Evolutionary conservation across 2,113 vertebrate species (phyloP), one percentile per base, ranked within the genome.

Genomic region (Cephalopterus ornatus): DNA sequence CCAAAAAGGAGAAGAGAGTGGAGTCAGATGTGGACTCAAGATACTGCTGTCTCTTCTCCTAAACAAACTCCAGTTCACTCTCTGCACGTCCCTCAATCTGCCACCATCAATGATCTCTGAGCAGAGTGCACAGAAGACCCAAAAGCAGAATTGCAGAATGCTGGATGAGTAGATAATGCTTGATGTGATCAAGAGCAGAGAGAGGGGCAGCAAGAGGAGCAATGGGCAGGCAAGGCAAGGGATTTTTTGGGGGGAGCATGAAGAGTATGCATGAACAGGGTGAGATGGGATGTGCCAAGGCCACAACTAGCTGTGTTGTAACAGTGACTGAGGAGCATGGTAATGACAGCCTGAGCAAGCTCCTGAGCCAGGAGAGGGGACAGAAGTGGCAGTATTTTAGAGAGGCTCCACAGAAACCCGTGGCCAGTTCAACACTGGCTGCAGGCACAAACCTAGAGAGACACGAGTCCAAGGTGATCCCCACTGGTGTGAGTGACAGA

Each of bases 251-350:
- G n/a, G n/a, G n/a, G 28, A 62, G 32, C 46, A 53, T 13, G 26
- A 89, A 41, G 30, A 67, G 55, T 3, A 0, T 1, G 3, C 0
- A 0, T 12, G 53, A 83, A 39, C 14, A 41, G 37, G 20, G 10
- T 30, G 47, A 93, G 74, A 67, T 0, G 23, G 28, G 73, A 78
- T 92, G 88, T 82, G 13, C 27, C 70, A 75, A 46, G 37, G 65
- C 32, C 46, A 81, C 32, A 74, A 81, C 49, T 41, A 49, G 32
- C 65, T 35, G 5, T 5, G 23, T 9, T 53, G 32, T 67, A 74
- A 17, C 6, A 67, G 13, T 10, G 30, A 68, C 3, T 58, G 47
- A 71, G 28, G 21, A 78, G 30, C 27, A 19, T 1, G 4, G 23
- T 17, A 42, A n/a, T 3, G 28, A 71, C 37, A 63, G 26, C 32